Conservation (phyloP, 1,140 invertebrate genomes). For the Neotoxoptera formosana region DNA sequence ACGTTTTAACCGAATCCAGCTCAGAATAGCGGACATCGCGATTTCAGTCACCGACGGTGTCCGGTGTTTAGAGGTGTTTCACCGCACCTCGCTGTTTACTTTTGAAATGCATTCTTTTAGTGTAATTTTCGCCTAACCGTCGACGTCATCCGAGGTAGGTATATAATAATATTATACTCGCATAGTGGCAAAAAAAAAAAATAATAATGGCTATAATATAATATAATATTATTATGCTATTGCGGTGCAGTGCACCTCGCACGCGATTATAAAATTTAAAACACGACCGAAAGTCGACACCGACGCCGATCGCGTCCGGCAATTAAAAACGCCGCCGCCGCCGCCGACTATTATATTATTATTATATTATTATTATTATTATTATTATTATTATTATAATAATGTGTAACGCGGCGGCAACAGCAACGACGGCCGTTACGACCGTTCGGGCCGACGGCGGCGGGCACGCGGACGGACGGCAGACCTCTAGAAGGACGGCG, state of each 20-base stretch:
- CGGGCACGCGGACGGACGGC: background rate
- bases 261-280: background rate
- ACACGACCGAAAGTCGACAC: background rate
- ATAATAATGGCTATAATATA: background rate
- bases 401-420: background rate
- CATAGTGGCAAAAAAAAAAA: no score
- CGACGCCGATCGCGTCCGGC: background rate
- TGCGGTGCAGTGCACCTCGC: no score
- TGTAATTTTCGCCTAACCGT: background rate
- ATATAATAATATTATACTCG: no score
- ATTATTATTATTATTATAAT: background rate
- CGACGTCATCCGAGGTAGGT: background rate
- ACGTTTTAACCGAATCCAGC: no score
- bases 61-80: background rate
- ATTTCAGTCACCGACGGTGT: no score
- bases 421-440: background rate
- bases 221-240: no score
- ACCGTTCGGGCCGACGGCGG: background rate
- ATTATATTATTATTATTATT: background rate
- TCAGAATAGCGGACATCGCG: no score
- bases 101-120: background rate
- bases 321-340: background rate
- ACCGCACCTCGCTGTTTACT: no score
- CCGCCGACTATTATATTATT: background rate
- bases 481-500: constrained; percentile 25